Conservation (phyloP, 2,888 invertebrate species). For the Lithophane socia region DNA sequence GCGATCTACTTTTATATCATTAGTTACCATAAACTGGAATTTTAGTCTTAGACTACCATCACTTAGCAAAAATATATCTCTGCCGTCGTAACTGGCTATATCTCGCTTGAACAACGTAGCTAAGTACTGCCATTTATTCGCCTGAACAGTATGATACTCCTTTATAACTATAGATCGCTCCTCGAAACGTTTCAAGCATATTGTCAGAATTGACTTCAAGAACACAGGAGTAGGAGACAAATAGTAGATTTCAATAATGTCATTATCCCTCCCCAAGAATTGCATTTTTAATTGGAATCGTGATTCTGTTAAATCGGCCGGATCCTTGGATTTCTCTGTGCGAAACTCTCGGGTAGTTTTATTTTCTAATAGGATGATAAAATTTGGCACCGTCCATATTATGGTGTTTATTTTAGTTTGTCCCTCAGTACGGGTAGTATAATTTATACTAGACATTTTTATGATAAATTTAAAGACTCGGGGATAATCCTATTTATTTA, state of each 20-base stretch:
- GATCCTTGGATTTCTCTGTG: slow-evolving; percentile 78
- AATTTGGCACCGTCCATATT: slow-evolving; percentile 85
- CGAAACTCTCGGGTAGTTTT: slow-evolving; percentile 82
- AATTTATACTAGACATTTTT: slow-evolving; percentile 73
- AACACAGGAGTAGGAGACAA: slow-evolving; percentile 83
- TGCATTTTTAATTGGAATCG: slow-evolving; percentile 86
- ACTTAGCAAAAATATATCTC: slow-evolving; percentile 80
- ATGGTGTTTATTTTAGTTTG: slow-evolving; percentile 85
- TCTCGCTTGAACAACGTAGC: slow-evolving; percentile 84
- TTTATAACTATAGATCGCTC: slow-evolving; percentile 85
- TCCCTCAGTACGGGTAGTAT: slow-evolving; percentile 83
- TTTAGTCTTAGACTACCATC: slow-evolving; percentile 85
- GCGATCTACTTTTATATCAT: slow-evolving; percentile 82
- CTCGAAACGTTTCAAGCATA: slow-evolving; percentile 84
- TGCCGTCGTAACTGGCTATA: slow-evolving; percentile 79
- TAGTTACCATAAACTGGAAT: slow-evolving; percentile 85
- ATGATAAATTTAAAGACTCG: not conserved
- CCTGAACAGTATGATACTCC: slow-evolving; percentile 85
- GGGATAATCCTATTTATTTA: slow-evolving; percentile 21
- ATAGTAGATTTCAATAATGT: slow-evolving; percentile 85
- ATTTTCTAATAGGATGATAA: slow-evolving; percentile 79
- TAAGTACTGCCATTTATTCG: slow-evolving; percentile 87
- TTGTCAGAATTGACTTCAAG: slow-evolving; percentile 82
- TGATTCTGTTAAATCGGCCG: slow-evolving; percentile 70
- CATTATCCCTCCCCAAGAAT: slow-evolving; percentile 84